Evolutionary conservation across 2,888 invertebrate genomes (phyloP).

Genomic region (Anthophora plumipes): DNA sequence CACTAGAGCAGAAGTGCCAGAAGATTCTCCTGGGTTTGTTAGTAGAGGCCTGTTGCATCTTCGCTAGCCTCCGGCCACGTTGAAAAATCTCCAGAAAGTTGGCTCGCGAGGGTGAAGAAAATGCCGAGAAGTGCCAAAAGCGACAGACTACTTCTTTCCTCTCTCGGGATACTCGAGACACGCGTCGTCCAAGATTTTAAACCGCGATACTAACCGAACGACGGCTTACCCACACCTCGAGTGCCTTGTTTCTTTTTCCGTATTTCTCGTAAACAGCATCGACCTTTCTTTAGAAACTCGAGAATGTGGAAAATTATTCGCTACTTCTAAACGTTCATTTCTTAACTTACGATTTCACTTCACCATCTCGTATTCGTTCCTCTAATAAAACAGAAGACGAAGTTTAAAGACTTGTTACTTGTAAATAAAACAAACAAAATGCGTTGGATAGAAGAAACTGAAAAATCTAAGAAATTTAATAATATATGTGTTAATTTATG

Average conservation of each 20-base stretch:
- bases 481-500: not conserved
- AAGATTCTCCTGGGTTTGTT: slow-evolving; percentile 80
- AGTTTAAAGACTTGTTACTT: too few relatives aligned
- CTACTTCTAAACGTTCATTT: too few relatives aligned
- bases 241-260: not conserved
- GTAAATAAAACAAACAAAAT: too few relatives aligned
- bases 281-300: not conserved
- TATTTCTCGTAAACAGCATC: not conserved
- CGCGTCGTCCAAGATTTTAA: slow-evolving; percentile 58
- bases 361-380: too few relatives aligned
- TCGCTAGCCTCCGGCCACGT: slow-evolving; percentile 79
- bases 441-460: not conserved
- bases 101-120: slow-evolving; percentile 56
- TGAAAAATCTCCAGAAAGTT: slow-evolving; percentile 72
- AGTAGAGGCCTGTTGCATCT: slow-evolving; percentile 83
- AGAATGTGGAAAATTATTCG: not conserved
- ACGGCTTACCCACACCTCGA: not conserved
- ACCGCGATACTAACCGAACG: slow-evolving; percentile 30
- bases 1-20: slow-evolving; percentile 82
- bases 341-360: too few relatives aligned
- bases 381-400: too few relatives aligned
- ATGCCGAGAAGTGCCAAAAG: slow-evolving; percentile 66
- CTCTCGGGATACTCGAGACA: slow-evolving; percentile 56
- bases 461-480: not conserved
- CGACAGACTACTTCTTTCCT: slow-evolving; percentile 58